Evolutionary conservation across 1,140 invertebrate genomes (phyloP).

Genomic region (Eueides isabella): DNA sequence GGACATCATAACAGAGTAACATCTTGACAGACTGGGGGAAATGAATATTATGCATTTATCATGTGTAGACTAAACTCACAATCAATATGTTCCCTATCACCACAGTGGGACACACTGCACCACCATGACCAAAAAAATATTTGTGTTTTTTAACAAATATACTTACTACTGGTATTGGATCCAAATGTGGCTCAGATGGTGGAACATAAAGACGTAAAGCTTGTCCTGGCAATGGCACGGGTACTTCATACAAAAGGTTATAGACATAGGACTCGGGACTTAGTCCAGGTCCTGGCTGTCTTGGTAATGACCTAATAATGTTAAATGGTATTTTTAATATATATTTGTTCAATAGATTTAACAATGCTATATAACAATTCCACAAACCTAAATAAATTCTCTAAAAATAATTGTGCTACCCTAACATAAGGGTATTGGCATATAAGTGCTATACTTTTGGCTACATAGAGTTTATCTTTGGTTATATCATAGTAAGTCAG

Average conservation of each 20-base stretch:
- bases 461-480: slow-evolving; percentile 96
- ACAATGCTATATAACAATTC: background rate
- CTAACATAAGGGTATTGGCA: slow-evolving; percentile 95
- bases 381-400: slow-evolving; percentile 91
- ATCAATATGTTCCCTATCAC: no score
- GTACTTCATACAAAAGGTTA: slow-evolving; percentile 97
- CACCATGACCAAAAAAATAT: background rate
- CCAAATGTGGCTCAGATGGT: slow-evolving; percentile 87
- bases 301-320: slow-evolving; percentile 86
- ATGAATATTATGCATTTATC: no score
- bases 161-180: slow-evolving; percentile 85
- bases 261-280: slow-evolving; percentile 97
- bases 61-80: no score
- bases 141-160: background rate
- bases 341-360: background rate
- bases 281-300: slow-evolving; percentile 87
- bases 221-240: slow-evolving; percentile 93
- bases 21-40: no score
- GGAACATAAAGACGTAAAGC: slow-evolving; percentile 92
- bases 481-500: slow-evolving; percentile 95
- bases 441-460: slow-evolving; percentile 96
- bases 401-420: slow-evolving; percentile 92
- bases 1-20: no score
- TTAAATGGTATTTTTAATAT: background rate
- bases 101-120: no score